These are phyloP conservation scores for Homarus americanus DNA, from an alignment of 1,140 invertebrate genomes.

Conservation along the genomic window DNA sequence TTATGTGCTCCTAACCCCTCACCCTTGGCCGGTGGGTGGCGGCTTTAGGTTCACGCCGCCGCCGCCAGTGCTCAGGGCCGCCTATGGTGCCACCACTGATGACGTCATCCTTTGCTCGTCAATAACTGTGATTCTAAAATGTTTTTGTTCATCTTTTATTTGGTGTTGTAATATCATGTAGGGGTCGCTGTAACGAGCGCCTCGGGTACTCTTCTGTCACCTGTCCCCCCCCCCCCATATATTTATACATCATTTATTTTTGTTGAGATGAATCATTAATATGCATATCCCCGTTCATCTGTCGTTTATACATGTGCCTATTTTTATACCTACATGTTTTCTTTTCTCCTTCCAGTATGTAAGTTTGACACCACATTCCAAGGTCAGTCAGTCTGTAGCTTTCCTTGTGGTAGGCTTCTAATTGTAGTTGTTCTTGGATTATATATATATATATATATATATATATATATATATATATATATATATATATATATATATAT, in stretches of 20 bases:
- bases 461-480: background rate
- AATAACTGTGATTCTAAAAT: conserved; percentile 10
- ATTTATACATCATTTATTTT: conserved; percentile 25
- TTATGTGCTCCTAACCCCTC: background rate
- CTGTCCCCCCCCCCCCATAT: background rate
- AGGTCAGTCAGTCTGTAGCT: conserved; percentile 69
- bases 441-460: background rate
- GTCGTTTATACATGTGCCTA: conserved; percentile 39
- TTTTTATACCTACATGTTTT: conserved; percentile 62
- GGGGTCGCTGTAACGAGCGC: background rate
- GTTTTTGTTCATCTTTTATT: background rate
- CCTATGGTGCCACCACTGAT: background rate
- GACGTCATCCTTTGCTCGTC: conserved; percentile 5
- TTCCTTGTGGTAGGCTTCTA: conserved; percentile 50
- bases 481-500: too few species aligned
- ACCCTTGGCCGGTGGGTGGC: background rate
- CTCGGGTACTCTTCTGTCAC: conserved; percentile 27
- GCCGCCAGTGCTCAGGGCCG: background rate
- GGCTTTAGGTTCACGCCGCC: background rate
- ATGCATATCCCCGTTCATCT: conserved; percentile 50
- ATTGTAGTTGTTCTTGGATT: conserved; percentile 13
- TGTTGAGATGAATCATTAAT: conserved; percentile 42
- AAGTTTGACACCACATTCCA: conserved; percentile 68
- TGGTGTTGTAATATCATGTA: conserved; percentile 20
- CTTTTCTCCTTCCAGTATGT: conserved; percentile 73